These are phyloP conservation scores for Tribolium castaneum DNA, from an alignment of 1,140 invertebrate genomes.

Conservation along the genomic window DNA sequence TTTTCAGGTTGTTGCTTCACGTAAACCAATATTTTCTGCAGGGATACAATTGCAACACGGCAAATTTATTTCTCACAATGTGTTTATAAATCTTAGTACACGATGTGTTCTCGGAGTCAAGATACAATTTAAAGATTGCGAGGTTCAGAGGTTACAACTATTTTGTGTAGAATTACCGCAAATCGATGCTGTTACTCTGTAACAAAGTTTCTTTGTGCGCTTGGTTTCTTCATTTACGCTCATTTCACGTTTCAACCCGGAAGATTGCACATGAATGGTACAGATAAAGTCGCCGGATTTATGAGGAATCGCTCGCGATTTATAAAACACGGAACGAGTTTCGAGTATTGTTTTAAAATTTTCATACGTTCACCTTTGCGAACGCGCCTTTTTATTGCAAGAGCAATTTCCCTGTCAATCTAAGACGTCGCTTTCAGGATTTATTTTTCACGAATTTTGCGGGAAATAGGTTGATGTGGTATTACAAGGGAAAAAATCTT, in stretches of 20 bases:
- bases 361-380: conserved; percentile 20
- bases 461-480: neutral
- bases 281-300: conserved; percentile 31
- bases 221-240: conserved; percentile 30
- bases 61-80: conserved; percentile 44
- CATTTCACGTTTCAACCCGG: conserved; percentile 31
- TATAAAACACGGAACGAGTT: conserved; percentile 21
- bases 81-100: conserved; percentile 44
- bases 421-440: neutral
- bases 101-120: conserved; percentile 41
- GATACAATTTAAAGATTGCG: conserved; percentile 47
- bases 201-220: conserved; percentile 26
- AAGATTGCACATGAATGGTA: conserved; percentile 25
- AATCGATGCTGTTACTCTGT: conserved; percentile 32
- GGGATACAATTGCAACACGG: conserved; percentile 41
- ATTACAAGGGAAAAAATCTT: neutral
- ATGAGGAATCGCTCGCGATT: conserved; percentile 21
- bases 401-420: conserved; percentile 6
- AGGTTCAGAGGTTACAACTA: conserved; percentile 45
- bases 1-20: conserved; percentile 6
- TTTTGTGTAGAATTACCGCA: conserved; percentile 46
- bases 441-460: neutral
- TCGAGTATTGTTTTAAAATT: conserved; percentile 12
- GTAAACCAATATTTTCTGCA: conserved; percentile 24
- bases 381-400: neutral